Conservation (phyloP, 2,797 vertebrate genomes). For the Otolemur crassicaudatus region DNA sequence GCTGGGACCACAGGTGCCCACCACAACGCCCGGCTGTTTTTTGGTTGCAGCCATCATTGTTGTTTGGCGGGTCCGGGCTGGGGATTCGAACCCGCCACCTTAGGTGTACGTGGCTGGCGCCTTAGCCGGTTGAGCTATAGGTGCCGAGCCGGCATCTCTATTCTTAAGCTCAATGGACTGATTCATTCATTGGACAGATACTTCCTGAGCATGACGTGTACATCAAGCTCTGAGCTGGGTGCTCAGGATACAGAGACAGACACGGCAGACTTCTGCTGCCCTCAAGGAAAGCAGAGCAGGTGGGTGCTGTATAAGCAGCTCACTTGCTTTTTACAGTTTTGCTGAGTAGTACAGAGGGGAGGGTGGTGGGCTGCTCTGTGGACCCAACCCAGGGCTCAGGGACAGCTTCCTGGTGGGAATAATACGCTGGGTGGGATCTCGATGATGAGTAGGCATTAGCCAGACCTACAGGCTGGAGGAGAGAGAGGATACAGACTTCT, state of each 20-base stretch:
- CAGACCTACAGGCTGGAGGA: not conserved
- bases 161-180: not conserved
- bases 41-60: too few species aligned
- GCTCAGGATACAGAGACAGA: not conserved
- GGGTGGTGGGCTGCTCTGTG: not conserved
- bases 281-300: not conserved
- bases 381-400: not conserved
- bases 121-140: too few species aligned
- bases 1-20: too few species aligned
- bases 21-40: too few species aligned
- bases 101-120: too few species aligned
- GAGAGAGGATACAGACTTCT: not conserved
- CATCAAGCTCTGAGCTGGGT: not conserved
- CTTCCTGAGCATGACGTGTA: not conserved
- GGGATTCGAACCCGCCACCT: too few species aligned
- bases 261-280: not conserved
- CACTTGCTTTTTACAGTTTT: not conserved
- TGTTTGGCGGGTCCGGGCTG: too few species aligned
- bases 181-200: not conserved
- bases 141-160: not conserved
- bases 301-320: accelerated
- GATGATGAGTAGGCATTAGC: not conserved
- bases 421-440: not conserved
- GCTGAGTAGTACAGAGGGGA: not conserved
- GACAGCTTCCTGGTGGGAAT: not conserved